Evolutionary conservation across 2,797 vertebrate genomes (phyloP).

Genomic region (Rhadinocentrus ornatus): DNA sequence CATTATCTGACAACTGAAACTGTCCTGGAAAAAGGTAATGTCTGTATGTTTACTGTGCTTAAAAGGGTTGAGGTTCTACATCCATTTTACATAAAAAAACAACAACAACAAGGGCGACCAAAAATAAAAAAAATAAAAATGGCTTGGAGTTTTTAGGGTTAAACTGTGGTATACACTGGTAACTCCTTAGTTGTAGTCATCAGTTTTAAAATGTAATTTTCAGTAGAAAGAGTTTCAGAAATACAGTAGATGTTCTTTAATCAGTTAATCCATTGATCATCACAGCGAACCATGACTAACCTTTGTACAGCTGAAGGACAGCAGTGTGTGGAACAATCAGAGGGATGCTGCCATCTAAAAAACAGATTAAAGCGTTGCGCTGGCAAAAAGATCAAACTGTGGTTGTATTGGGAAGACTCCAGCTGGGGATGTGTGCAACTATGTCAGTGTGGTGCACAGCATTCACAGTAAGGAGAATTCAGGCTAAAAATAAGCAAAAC

Average conservation of each 20-base stretch:
- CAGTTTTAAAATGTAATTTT: conserved; percentile 38
- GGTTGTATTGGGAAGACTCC: conserved; percentile 55
- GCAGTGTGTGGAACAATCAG: conserved; percentile 56
- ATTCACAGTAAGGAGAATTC: conserved; percentile 1
- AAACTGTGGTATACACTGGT: conserved; percentile 14
- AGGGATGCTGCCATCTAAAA: conserved; percentile 54
- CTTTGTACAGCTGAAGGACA: conserved; percentile 40
- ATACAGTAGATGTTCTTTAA: conserved; percentile 23
- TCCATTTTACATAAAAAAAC: too few species aligned
- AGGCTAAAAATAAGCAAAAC: background rate
- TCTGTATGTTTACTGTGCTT: too few species aligned
- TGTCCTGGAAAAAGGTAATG: too few species aligned
- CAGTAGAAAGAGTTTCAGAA: conserved; percentile 16
- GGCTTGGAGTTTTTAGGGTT: background rate
- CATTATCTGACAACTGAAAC: too few species aligned
- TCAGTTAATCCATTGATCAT: conserved; percentile 48
- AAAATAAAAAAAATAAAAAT: too few species aligned
- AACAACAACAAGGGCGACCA: background rate
- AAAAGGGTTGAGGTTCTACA: too few species aligned
- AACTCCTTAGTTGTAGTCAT: conserved; percentile 1
- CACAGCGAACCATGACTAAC: conserved; percentile 37
- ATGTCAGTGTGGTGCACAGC: conserved; percentile 42
- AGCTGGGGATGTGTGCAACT: conserved; percentile 55
- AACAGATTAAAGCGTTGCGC: conserved; percentile 66
- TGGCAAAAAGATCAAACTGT: conserved; percentile 58